A percentile compares a stretch with the other conserved stretches of the same genome.
Evolutionary conservation across 2,888 invertebrate species (phyloP).

Genomic region (Oligia strigilis): DNA sequence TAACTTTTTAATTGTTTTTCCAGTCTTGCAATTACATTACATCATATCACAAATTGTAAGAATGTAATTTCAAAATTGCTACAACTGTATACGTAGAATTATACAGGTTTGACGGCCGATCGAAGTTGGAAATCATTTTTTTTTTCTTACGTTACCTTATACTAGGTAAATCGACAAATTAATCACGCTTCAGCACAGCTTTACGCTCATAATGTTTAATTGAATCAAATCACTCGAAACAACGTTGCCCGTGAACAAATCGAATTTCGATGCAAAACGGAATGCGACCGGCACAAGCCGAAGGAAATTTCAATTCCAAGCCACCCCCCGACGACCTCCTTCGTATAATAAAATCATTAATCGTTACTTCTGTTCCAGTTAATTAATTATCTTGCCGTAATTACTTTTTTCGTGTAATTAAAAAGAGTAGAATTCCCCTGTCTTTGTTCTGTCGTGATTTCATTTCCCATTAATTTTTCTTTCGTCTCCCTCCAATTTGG

Average conservation of each 20-base stretch:
- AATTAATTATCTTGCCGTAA: slow-evolving; percentile 91
- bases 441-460: slow-evolving; percentile 90
- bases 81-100: slow-evolving; percentile 53
- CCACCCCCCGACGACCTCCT: slow-evolving; percentile 86
- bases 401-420: slow-evolving; percentile 91
- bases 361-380: slow-evolving; percentile 91
- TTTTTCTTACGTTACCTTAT: slow-evolving; percentile 66
- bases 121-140: slow-evolving; percentile 56
- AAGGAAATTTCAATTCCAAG: slow-evolving; percentile 86
- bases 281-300: slow-evolving; percentile 76
- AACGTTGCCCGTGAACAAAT: slow-evolving; percentile 81
- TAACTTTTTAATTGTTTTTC: slow-evolving; percentile 57
- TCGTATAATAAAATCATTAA: slow-evolving; percentile 91
- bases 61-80: slow-evolving; percentile 54
- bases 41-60: slow-evolving; percentile 51
- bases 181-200: slow-evolving; percentile 74
- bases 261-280: slow-evolving; percentile 83
- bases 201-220: slow-evolving; percentile 81
- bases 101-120: slow-evolving; percentile 63
- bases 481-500: slow-evolving; percentile 92
- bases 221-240: slow-evolving; percentile 85
- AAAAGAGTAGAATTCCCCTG: slow-evolving; percentile 90
- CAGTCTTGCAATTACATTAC: slow-evolving; percentile 62
- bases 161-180: slow-evolving; percentile 71
- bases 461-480: slow-evolving; percentile 91